phyloP scores from a whole-genome alignment of 2,888 invertebrate genomes.

The Synanthedon myopaeformis region DNA sequence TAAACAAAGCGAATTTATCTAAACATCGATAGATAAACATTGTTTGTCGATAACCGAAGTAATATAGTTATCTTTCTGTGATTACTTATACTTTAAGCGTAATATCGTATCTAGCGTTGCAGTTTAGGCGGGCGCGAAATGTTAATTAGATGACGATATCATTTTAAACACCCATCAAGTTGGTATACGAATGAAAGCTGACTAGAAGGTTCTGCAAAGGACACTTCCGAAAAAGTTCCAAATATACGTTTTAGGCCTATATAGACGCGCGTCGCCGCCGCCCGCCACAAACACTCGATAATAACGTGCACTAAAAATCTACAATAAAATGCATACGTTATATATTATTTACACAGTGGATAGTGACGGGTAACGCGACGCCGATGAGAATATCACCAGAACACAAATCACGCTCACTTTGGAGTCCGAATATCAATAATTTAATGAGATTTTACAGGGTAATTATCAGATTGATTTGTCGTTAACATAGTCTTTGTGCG shows the following conservation, averaged over 20 bases:
- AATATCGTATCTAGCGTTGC: background rate
- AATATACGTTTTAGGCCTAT: slow-evolving; percentile 48
- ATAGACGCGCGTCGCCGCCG: slow-evolving; percentile 27
- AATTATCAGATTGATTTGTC: slow-evolving; percentile 1
- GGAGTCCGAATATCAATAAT: slow-evolving; percentile 53
- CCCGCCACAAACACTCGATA: slow-evolving; percentile 21
- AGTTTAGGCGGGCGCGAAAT: slow-evolving; percentile 1
- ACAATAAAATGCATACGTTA: slow-evolving; percentile 45
- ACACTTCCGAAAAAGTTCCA: slow-evolving; percentile 52
- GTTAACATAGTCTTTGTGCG: background rate
- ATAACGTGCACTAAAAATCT: slow-evolving; percentile 40
- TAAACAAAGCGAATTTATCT: slow-evolving; percentile 25
- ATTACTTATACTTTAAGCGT: slow-evolving; percentile 15
- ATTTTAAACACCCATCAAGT: background rate
- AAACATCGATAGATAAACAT: slow-evolving; percentile 36
- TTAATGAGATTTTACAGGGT: slow-evolving; percentile 33
- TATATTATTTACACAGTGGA: slow-evolving; percentile 37
- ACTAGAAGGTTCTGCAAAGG: slow-evolving; percentile 40
- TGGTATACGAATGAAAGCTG: slow-evolving; percentile 37
- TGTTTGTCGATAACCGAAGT: slow-evolving; percentile 31
- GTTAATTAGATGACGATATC: background rate
- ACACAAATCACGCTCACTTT: slow-evolving; percentile 60
- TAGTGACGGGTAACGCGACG: slow-evolving; percentile 22
- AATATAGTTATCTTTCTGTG: slow-evolving; percentile 45
- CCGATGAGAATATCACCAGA: slow-evolving; percentile 44